phyloP scores from a whole-genome alignment of 2,797 vertebrate species.

The Peromyscus nudipes region DNA sequence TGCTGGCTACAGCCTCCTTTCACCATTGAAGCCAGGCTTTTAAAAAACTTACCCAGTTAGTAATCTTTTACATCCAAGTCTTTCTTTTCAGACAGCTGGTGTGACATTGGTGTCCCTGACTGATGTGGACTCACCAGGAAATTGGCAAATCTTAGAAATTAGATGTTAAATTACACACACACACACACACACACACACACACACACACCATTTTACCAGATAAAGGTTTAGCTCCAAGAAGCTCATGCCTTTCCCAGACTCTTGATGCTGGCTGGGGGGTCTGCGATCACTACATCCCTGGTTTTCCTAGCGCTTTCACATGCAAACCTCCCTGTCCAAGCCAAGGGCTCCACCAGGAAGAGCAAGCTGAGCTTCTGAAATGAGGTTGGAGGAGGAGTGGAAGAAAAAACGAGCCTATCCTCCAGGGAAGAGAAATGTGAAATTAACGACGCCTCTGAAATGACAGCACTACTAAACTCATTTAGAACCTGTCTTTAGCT shows the following conservation, averaged over 20 bases:
- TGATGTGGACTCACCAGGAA: background rate
- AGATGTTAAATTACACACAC: background rate
- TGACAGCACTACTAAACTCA: slow-evolving; percentile 13
- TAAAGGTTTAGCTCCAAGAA: background rate
- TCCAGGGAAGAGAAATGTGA: slow-evolving; percentile 37
- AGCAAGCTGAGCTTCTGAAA: background rate
- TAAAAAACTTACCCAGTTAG: background rate
- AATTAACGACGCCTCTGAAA: slow-evolving; percentile 28
- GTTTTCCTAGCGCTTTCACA: background rate
- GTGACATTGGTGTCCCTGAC: background rate
- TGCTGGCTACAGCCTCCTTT: too few relatives aligned
- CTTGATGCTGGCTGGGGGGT: background rate
- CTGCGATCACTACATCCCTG: background rate
- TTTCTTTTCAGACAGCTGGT: background rate
- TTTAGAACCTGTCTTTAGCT: slow-evolving; percentile 60
- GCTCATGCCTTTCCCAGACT: background rate
- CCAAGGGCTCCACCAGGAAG: background rate
- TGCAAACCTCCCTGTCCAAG: background rate
- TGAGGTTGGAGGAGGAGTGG: background rate
- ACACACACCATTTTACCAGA: background rate
- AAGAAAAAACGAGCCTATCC: background rate
- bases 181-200: too few relatives aligned
- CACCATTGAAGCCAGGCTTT: background rate
- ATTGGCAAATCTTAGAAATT: background rate
- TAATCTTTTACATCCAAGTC: slow-evolving; percentile 5